Percentiles rank a stretch among this genome's conserved stretches.
Conservation (phyloP, 2,888 invertebrate genomes). For the Odontocerum albicorne region DNA sequence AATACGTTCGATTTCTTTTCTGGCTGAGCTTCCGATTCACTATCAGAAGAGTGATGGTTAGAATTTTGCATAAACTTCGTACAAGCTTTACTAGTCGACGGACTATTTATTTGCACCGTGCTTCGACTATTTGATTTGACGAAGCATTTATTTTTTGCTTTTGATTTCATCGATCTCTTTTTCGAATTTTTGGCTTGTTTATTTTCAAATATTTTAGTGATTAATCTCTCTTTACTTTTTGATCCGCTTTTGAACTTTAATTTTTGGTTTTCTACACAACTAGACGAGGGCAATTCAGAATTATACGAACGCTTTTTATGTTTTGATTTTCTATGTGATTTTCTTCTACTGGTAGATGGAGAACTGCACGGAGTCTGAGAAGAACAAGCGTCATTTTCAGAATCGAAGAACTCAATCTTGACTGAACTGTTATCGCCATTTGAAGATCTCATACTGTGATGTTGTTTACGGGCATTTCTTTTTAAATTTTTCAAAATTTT, state of each 20-base stretch:
- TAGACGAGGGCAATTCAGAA: neutral
- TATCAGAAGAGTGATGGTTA: neutral
- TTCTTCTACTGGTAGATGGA: slow-evolving; percentile 12
- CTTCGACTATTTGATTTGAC: neutral
- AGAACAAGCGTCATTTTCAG: slow-evolving; percentile 4
- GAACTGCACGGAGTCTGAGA: neutral
- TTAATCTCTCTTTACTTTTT: slow-evolving; percentile 24
- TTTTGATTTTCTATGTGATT: slow-evolving; percentile 24
- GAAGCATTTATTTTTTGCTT: slow-evolving; percentile 22
- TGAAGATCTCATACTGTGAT: neutral
- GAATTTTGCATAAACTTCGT: neutral
- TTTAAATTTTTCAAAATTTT: slow-evolving; percentile 22
- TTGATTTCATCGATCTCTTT: slow-evolving; percentile 20
- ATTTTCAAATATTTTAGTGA: slow-evolving; percentile 19
- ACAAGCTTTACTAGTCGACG: slow-evolving; percentile 12
- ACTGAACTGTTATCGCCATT: neutral
- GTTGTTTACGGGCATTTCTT: slow-evolving; percentile 4
- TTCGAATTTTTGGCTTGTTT: slow-evolving; percentile 7
- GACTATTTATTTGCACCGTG: neutral
- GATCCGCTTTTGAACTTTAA: slow-evolving; percentile 24
- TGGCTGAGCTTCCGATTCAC: neutral
- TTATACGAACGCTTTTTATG: slow-evolving; percentile 17
- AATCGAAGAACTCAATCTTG: slow-evolving; percentile 3
- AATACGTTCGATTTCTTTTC: neutral
- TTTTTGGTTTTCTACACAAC: slow-evolving; percentile 19